Evolutionary conservation across 2,888 invertebrate genomes (phyloP).

Genomic region (Pandemis cinnamomeana): DNA sequence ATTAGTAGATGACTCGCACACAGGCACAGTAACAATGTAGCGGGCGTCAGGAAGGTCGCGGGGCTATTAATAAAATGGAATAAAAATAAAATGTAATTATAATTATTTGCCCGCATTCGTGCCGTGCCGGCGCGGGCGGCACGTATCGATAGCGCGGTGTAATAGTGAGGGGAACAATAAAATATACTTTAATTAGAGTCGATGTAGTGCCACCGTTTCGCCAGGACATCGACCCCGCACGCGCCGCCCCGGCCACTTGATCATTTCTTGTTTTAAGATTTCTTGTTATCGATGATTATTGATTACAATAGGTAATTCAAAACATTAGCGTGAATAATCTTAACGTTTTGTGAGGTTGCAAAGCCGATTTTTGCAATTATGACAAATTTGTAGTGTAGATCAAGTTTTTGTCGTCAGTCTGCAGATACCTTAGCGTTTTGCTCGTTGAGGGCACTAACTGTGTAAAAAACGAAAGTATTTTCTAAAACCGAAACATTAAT

Average conservation of each 20-base stretch:
- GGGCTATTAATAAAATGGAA: slow-evolving; percentile 63
- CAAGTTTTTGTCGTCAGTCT: too few species aligned
- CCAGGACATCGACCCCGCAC: slow-evolving; percentile 57
- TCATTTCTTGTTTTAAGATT: slow-evolving; percentile 1
- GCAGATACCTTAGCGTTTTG: too few species aligned
- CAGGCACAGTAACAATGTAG: slow-evolving; percentile 54
- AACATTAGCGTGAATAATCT: neutral
- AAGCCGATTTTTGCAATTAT: too few species aligned
- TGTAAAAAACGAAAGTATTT: too few species aligned
- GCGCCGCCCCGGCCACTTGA: slow-evolving; percentile 21
- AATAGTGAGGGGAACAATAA: slow-evolving; percentile 80
- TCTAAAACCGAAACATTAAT: too few species aligned
- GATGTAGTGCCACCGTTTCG: slow-evolving; percentile 53
- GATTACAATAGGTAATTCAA: neutral
- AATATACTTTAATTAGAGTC: slow-evolving; percentile 82
- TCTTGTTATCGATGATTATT: neutral
- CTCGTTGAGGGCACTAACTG: too few species aligned
- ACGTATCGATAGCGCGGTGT: slow-evolving; percentile 63
- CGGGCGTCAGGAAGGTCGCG: slow-evolving; percentile 58
- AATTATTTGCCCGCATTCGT: slow-evolving; percentile 83
- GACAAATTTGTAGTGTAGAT: too few species aligned
- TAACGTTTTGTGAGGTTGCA: too few species aligned
- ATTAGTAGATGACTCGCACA: slow-evolving; percentile 44
- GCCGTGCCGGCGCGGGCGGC: slow-evolving; percentile 63
- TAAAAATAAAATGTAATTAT: slow-evolving; percentile 77